Conservation (phyloP, 2,113 vertebrate species). For the Brienomyrus brachyistius region DNA sequence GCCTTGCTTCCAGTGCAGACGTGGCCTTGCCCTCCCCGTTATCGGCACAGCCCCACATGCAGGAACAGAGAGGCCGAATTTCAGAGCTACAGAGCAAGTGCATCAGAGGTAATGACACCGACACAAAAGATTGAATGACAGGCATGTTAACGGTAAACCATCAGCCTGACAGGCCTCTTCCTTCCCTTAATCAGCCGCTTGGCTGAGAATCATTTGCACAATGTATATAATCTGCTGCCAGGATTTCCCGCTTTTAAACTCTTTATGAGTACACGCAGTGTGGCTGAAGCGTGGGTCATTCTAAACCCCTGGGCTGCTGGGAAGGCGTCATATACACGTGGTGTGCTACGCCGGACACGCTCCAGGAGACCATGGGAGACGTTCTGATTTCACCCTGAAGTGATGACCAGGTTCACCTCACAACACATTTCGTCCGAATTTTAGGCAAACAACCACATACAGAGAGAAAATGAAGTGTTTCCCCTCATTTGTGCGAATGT, state of each 20-base stretch:
- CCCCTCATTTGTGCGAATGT: not conserved
- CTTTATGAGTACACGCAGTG: not conserved
- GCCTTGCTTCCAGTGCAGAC: not conserved
- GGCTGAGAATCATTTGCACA: conserved; percentile 26
- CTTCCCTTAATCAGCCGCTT: conserved; percentile 23
- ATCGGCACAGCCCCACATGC: not conserved
- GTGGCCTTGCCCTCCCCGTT: not conserved
- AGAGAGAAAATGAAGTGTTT: no score
- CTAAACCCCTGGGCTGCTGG: conserved; percentile 47
- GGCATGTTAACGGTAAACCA: not conserved
- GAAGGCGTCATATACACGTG: conserved; percentile 27
- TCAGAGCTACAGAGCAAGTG: not conserved
- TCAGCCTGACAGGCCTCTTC: not conserved
- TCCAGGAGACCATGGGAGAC: not conserved
- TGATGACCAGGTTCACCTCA: not conserved
- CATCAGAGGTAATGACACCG: not conserved
- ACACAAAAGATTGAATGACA: not conserved
- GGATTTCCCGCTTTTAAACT: conserved; percentile 18
- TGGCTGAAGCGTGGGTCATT: conserved; percentile 31
- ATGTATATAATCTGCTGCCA: conserved; percentile 9
- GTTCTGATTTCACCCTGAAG: not conserved
- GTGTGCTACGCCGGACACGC: not conserved
- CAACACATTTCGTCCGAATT: not conserved
- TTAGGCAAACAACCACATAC: not conserved
- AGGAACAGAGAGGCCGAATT: not conserved